A percentile compares a stretch with the other conserved stretches of the same genome.
Evolutionary conservation across 1,140 invertebrate species (phyloP).

Genomic region (Pachyrhynchus sulphureomaculatus): DNA sequence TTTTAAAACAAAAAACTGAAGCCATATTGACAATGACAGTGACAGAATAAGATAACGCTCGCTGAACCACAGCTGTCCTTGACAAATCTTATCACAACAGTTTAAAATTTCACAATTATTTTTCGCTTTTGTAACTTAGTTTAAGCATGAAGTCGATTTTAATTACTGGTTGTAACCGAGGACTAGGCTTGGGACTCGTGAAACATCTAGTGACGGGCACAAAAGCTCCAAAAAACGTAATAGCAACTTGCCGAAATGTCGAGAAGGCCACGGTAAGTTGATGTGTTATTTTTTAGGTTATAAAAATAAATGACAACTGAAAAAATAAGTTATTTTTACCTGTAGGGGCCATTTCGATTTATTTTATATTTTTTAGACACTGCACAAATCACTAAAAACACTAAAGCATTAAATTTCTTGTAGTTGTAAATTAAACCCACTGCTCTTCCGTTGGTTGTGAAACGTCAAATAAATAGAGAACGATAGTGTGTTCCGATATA

Average conservation of each 20-base stretch:
- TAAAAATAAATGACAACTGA: background rate
- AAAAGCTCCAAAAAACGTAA: constrained; percentile 62
- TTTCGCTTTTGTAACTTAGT: background rate
- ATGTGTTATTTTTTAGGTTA: constrained; percentile 33
- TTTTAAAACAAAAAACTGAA: constrained; percentile 42
- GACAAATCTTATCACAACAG: background rate
- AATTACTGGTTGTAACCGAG: constrained; percentile 86
- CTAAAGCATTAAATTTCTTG: background rate
- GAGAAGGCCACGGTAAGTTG: constrained; percentile 62
- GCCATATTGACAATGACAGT: constrained; percentile 37
- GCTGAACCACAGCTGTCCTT: background rate
- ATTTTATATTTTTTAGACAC: background rate
- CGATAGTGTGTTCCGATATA: background rate
- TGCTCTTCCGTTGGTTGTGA: background rate
- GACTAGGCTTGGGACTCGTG: constrained; percentile 81
- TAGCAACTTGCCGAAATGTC: constrained; percentile 73
- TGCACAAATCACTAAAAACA: background rate
- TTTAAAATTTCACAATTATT: constrained; percentile 2
- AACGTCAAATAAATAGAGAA: background rate
- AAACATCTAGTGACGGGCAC: constrained; percentile 60
- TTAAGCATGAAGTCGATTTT: constrained; percentile 72
- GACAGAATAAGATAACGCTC: background rate
- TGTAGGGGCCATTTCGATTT: constrained; percentile 54
- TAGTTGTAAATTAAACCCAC: background rate
- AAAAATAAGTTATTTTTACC: constrained; percentile 51